Conservation (phyloP, 1,140 invertebrate species). For the Sinella curviseta region DNA sequence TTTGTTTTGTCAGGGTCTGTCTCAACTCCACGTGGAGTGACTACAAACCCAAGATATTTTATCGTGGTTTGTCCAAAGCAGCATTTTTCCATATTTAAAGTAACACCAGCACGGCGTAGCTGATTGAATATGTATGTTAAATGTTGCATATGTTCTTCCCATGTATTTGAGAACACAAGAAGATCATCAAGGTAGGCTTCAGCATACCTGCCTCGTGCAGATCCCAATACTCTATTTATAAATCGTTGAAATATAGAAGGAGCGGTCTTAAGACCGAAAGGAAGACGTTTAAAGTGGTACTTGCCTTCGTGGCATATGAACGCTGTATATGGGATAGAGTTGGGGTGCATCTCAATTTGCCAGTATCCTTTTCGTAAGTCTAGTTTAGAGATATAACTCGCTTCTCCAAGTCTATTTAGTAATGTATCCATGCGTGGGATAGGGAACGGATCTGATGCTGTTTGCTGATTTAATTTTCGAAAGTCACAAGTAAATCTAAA, state of each 20-base stretch:
- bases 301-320: conserved; percentile 46
- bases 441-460: background rate
- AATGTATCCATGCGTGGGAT: conserved; percentile 39
- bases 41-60: conserved; percentile 56
- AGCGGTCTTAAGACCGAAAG: conserved; percentile 50
- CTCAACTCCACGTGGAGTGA: conserved; percentile 54
- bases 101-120: conserved; percentile 38
- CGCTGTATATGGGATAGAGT: conserved; percentile 51
- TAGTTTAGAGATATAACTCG: conserved; percentile 49
- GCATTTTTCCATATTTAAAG: conserved; percentile 53
- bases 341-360: conserved; percentile 34
- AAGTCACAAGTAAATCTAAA: conserved; percentile 40
- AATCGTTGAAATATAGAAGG: conserved; percentile 47
- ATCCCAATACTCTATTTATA: conserved; percentile 33
- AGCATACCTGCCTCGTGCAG: conserved; percentile 21
- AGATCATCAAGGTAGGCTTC: conserved; percentile 42
- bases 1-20: conserved; percentile 56
- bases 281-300: conserved; percentile 49
- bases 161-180: conserved; percentile 29
- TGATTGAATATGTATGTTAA: conserved; percentile 35
- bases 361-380: conserved; percentile 50
- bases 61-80: conserved; percentile 57
- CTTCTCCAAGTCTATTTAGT: conserved; percentile 49
- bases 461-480: conserved; percentile 24
- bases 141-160: conserved; percentile 37